phyloP scores from a whole-genome alignment of 2,888 invertebrate species.

The Metallyticus violacea region DNA sequence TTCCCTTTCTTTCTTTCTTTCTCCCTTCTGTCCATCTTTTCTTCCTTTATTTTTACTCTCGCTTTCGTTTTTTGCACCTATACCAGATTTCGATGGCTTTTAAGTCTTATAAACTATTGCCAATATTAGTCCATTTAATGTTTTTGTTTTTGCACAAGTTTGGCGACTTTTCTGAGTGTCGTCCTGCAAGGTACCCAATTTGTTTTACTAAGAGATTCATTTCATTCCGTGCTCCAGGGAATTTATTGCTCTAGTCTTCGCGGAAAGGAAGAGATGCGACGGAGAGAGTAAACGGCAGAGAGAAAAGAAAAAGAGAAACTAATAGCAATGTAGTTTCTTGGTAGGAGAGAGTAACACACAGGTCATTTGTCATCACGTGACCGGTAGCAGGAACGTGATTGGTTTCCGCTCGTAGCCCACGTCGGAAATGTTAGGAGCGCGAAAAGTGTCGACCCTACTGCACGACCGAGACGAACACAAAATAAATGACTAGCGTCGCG shows the following conservation, averaged over 20 bases:
- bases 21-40: too few relatives aligned
- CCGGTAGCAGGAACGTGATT: constrained; percentile 26
- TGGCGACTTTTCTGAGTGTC: too few relatives aligned
- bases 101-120: too few relatives aligned
- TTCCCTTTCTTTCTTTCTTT: too few relatives aligned
- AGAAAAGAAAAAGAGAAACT: not conserved
- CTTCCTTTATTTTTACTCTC: too few relatives aligned
- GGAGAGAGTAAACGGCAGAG: not conserved
- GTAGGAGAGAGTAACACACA: too few relatives aligned
- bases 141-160: too few relatives aligned
- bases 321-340: not conserved
- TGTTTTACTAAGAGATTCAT: not conserved
- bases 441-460: constrained; percentile 13
- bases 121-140: too few relatives aligned
- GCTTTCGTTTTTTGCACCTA: too few relatives aligned
- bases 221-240: not conserved
- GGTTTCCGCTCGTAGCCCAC: constrained; percentile 25
- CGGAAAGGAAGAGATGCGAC: not conserved
- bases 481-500: constrained; percentile 22
- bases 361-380: constrained; percentile 28
- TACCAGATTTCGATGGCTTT: too few relatives aligned
- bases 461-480: constrained; percentile 18
- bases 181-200: not conserved
- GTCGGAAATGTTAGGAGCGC: constrained; percentile 26
- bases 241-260: not conserved